Percentiles rank a stretch among this genome's conserved stretches.
These are phyloP conservation scores for Ursus arctos DNA, from an alignment of 2,113 vertebrate genomes.

Conservation along the genomic window DNA sequence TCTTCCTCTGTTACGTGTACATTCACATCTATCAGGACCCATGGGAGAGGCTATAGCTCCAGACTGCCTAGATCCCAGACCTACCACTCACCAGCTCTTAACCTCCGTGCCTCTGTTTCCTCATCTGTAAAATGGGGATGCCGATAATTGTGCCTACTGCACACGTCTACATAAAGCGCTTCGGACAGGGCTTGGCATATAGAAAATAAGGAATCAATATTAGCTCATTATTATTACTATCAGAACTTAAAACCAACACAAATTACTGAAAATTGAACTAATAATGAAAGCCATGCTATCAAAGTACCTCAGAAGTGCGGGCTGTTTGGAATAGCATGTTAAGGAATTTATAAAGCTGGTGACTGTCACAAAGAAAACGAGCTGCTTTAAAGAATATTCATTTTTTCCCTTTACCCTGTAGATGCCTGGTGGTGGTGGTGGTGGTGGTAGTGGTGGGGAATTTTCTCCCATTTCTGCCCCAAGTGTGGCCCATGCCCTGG, in stretches of 20 bases:
- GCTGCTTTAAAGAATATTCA: neutral
- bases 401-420: neutral
- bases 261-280: neutral
- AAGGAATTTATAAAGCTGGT: neutral
- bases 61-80: neutral
- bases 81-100: neutral
- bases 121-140: neutral
- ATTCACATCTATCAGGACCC: neutral
- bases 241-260: neutral
- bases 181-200: neutral
- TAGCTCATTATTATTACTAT: neutral
- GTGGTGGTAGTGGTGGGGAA: neutral
- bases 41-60: fast-evolving
- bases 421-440: neutral
- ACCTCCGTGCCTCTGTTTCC: neutral
- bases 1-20: too few species aligned
- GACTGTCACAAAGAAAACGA: neutral
- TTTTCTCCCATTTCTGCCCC: neutral
- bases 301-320: neutral
- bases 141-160: neutral
- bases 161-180: neutral
- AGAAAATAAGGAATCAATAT: neutral
- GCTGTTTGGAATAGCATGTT: neutral
- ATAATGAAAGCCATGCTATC: neutral
- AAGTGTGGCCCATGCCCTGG: neutral